Base-by-base conservation (phyloP, 2,113 vertebrate genomes). In the Hippocampus barbouri region DNA sequence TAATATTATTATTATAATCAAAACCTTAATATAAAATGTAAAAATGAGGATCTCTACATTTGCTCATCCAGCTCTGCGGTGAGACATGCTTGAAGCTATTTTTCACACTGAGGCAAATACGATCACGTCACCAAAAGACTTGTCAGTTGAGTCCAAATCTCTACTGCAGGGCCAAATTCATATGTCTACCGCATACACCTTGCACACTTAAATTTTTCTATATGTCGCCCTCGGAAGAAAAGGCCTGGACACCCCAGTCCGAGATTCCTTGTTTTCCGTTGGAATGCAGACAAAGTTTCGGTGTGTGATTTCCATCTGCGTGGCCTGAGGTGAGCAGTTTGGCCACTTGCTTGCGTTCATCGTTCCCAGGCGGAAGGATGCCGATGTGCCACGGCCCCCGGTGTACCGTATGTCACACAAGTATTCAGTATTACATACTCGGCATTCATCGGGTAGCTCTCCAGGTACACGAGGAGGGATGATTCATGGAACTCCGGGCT, bases 291-390 rank as follows among this genome's bases (percentile, higher is more conserved):
- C 91, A 91, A 84, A 85, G 82, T 81, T 75, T 68, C 72, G 69
- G 85, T 85, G 87, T 89, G 86, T 89, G 88, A 91, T 83, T 87
- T 80, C 83, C 91, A 92, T 90, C 81, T 92, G 90, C 82, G 84
- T 83, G 60, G 82, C 84, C 91, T 90, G 89, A 90, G 89, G 81
- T 87, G 83, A 87, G 87, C 85, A 86, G 79, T 78, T 80, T 86
- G n/a, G 54, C 54, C n/a, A 11, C 54, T 57, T 21, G 49, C 49
- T 20, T 16, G 16, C 6, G 5, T 47, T 47, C 43, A 5, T 21
- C 51, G 1, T 54, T 75, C 75, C 79, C 76, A 87, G 82, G 83
- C 79, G 78, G 66, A 47, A 66, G 79, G 78, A 79, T 84, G 70
- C 82, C 80, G 85, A 85, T 85, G 82, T 77, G 72, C 81, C 76